Evolutionary conservation across 2,888 invertebrate genomes (phyloP).

Genomic region (Peribatodes rhomboidaria): DNA sequence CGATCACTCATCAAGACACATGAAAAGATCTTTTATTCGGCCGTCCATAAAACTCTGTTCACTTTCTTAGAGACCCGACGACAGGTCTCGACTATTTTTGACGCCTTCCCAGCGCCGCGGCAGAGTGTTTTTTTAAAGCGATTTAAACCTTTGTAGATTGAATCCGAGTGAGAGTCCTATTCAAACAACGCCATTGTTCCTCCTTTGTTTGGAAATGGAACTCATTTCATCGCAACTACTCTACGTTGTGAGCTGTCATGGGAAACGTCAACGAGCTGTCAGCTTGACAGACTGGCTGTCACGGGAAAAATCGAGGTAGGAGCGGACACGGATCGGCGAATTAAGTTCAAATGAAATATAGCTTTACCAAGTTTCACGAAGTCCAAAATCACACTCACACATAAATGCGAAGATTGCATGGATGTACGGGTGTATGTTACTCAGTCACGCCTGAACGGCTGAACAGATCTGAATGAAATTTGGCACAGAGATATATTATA

Average conservation of each 20-base stretch:
- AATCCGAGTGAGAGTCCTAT: constrained; percentile 73
- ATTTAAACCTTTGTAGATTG: constrained; percentile 71
- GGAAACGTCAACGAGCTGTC: constrained; percentile 62
- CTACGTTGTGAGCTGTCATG: constrained; percentile 55
- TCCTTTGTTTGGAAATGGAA: constrained; percentile 67
- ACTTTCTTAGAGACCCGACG: constrained; percentile 33
- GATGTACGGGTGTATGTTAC: no score
- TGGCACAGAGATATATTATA: no score
- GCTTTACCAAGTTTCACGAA: neutral
- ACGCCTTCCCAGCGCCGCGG: constrained; percentile 41
- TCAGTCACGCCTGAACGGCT: no score
- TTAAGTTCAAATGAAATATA: neutral
- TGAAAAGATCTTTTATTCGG: constrained; percentile 42
- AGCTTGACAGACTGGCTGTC: constrained; percentile 54
- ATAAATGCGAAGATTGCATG: no score
- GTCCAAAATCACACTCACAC: no score
- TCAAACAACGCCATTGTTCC: constrained; percentile 77
- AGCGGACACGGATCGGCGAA: no score
- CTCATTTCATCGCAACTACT: constrained; percentile 63
- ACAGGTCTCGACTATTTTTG: constrained; percentile 34
- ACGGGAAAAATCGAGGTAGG: constrained; percentile 2
- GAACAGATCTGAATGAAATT: no score
- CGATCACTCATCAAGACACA: constrained; percentile 40
- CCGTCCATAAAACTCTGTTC: constrained; percentile 41
- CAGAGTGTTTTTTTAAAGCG: constrained; percentile 52